Conservation (phyloP, 2,797 vertebrate genomes). For the Clarias pachynema region DNA sequence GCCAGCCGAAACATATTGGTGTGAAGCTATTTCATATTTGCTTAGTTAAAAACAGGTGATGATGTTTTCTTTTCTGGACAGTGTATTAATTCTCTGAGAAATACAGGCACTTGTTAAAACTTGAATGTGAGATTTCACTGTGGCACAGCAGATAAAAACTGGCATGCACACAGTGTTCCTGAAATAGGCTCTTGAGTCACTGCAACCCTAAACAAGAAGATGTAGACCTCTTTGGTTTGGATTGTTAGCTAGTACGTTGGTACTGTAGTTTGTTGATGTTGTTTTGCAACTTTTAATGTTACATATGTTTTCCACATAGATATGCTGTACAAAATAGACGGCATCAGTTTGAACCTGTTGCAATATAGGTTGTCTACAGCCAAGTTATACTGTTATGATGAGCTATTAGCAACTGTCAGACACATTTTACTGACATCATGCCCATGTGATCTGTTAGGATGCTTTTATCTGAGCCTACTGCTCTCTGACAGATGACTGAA, state of each 20-base stretch:
- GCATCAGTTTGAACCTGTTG: background rate
- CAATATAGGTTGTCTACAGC: background rate
- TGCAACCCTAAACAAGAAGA: background rate
- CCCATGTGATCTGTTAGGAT: background rate
- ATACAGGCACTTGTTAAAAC: too few relatives aligned
- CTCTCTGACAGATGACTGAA: constrained; percentile 4
- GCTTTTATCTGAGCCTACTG: background rate
- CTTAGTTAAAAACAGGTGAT: too few relatives aligned
- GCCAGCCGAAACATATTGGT: too few relatives aligned
- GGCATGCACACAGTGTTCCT: background rate
- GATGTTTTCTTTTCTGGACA: too few relatives aligned
- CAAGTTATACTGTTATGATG: background rate
- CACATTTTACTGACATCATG: background rate
- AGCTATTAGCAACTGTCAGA: background rate
- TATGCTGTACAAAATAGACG: too few relatives aligned
- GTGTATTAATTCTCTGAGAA: too few relatives aligned
- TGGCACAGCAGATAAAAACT: too few relatives aligned
- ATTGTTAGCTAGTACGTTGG: too few relatives aligned
- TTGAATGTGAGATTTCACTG: too few relatives aligned
- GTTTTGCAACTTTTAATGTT: background rate
- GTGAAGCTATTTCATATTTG: too few relatives aligned
- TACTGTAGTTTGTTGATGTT: background rate
- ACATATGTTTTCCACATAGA: background rate
- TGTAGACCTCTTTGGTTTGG: too few relatives aligned
- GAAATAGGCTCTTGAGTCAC: background rate